Evolutionary conservation across 2,113 vertebrate genomes (phyloP).

Genomic region (Tyrannus savana): DNA sequence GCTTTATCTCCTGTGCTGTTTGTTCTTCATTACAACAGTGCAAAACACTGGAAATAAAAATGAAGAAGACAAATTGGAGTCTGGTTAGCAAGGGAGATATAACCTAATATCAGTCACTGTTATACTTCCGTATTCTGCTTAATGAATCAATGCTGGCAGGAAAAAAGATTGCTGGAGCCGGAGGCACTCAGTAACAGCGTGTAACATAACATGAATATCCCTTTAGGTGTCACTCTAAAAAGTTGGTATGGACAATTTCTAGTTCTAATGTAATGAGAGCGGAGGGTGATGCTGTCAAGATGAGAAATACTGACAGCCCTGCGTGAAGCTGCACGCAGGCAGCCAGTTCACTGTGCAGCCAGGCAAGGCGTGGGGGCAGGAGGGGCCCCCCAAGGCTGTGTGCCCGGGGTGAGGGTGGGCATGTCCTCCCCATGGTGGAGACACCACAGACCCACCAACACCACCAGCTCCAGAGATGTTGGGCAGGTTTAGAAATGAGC

Average conservation of each 20-base stretch:
- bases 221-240: slow-evolving; percentile 3
- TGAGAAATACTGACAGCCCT: not conserved
- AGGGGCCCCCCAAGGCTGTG: not conserved
- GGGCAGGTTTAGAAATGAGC: not conserved
- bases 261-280: not conserved
- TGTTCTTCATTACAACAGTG: not conserved
- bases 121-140: not conserved
- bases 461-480: not conserved
- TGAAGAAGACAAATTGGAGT: slow-evolving; percentile 25
- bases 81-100: slow-evolving; percentile 5
- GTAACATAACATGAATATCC: not conserved
- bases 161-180: slow-evolving; percentile 4
- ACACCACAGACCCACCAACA: fast-evolving
- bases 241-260: not conserved
- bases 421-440: not conserved
- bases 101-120: not conserved
- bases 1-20: not conserved
- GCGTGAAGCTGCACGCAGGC: not conserved
- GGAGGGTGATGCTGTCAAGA: not conserved
- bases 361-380: not conserved
- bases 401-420: not conserved
- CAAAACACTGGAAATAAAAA: not conserved
- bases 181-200: not conserved
- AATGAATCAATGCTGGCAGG: slow-evolving; percentile 39
- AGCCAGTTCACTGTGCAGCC: fast-evolving